Base-by-base conservation (phyloP, 1,140 invertebrate species). In the Calliphora vicina region DNA sequence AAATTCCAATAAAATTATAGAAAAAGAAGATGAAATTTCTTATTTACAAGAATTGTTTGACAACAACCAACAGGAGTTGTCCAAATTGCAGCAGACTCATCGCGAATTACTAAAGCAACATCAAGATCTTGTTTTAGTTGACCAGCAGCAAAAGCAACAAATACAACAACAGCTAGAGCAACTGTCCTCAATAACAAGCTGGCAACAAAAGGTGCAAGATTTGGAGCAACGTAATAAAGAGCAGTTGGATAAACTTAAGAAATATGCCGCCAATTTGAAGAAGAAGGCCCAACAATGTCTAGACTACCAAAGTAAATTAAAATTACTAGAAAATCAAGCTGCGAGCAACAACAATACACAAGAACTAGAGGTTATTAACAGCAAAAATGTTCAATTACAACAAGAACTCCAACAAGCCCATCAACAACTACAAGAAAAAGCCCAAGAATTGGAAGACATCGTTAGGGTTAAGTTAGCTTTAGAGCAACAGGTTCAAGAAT, bases 241-340 rank as follows among this genome's bases (percentile, higher is more conserved):
- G 82, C 76, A 86, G 71, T 86, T 94, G 27, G 94, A 96, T 80
- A 96, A 96, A 89, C 92, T 96, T 88, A 96, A 96, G 85, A 95
- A 95, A 84, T 93, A 95, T 85, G 95, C 95, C 2, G 91, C 94
- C 0, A 95, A 93, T 86, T 91, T 96, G 10, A 96, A 96, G 87
- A 95, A 95, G 85, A 95, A 95, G 87, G 91, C 92, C 0, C 85
- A 91, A 23, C 90, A 93, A 72, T 94, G 93, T 80, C 91, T 92
- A 73, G 94, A 95, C 82, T 88, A 95, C 23, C 94, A 96, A 90
- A 87, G 90, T n/a, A 91, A 92, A 84, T 87, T 92, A 67, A 87
- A 88, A 45, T 87, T 91, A 80, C 25, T 84, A 43, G 74, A 78
- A 13, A 27, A 20, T 45, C 82, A 83, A 45, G 81, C 50, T 25